Evolutionary conservation across 35 echinoderm and acorn worm genomes (phyloP), one percentile per base, ranked within the genome.

Genomic region (Ophioderma brevispina): DNA sequence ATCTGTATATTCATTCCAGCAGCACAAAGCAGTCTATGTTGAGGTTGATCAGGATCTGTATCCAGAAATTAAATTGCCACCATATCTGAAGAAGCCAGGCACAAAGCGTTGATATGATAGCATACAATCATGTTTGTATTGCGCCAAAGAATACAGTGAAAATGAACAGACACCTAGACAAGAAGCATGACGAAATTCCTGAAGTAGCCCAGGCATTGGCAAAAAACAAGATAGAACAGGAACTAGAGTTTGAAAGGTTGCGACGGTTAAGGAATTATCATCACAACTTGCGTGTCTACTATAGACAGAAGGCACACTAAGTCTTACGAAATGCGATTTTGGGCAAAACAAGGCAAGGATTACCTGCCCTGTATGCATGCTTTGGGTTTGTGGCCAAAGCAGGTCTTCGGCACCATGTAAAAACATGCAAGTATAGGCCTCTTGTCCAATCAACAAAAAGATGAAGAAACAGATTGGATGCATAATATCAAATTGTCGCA

Each of bases 301-400:
- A 86, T 25, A 86, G 46, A 86, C 1, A 86, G 84, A 86, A 70
- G 55, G 84, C 11, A 46, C 43, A 31, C 52, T 86, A 19, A 59
- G 84, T 86, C 2, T 30, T 70, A 39, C 84, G 63, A 23, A 86
- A 35, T 33, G n/a, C 84, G 76, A 35, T 31, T 35, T 59, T 55
- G 63, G 6, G 32, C 38, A 86, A 76, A 76, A 39, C 34, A 25
- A 46, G 39, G 50, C 50, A 13, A 86, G 41, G 84, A 86, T 17
- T 86, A 86, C 36, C 46, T 86, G 50, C 84, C 84, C 33, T 86
- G 84, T 86, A 31, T 85, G 10, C 32, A 86, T 86, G 84, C 41
- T 52, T 76, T 86, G 84, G 84, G 55, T 86, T 63, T 86, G 30
- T 86, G 4, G n/a, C 17, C 33, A 55, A 59, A 39, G 31, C 64